Evolutionary conservation across 2,113 vertebrate genomes (phyloP).

Genomic region (Oreochromis tanganicae): DNA sequence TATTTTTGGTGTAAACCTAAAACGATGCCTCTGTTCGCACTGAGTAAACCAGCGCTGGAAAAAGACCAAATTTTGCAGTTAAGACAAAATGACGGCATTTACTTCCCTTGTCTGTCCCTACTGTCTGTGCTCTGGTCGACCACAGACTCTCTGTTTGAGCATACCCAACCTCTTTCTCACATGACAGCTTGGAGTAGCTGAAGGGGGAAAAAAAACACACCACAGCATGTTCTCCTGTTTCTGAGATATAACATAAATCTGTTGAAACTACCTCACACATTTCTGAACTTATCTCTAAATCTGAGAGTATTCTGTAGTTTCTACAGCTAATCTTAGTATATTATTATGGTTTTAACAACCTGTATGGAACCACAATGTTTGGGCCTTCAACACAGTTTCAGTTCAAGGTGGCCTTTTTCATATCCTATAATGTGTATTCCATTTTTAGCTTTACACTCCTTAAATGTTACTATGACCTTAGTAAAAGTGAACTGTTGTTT

Average conservation of each 20-base stretch:
- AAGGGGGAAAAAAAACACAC: not conserved
- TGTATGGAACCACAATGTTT: not conserved
- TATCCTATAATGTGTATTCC: conserved; percentile 31
- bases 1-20: not conserved
- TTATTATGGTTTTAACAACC: not conserved
- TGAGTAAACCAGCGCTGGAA: not conserved
- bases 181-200: conserved; percentile 13
- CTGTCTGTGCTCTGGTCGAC: conserved; percentile 47
- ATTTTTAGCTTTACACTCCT: conserved; percentile 2
- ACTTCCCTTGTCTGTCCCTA: conserved; percentile 47
- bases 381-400: conserved; percentile 38
- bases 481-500: not conserved
- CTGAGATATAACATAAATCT: not conserved
- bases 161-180: conserved; percentile 12
- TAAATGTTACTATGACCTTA: not conserved
- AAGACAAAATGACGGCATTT: not conserved
- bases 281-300: not conserved
- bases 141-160: conserved; percentile 44
- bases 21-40: not conserved
- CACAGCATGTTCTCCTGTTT: not conserved
- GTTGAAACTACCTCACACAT: not conserved
- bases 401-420: conserved; percentile 58
- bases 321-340: not conserved
- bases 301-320: not conserved
- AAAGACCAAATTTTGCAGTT: conserved; percentile 10